Evolutionary conservation across 2,888 invertebrate genomes (phyloP).

Genomic region (Hoplodrina ambigua): DNA sequence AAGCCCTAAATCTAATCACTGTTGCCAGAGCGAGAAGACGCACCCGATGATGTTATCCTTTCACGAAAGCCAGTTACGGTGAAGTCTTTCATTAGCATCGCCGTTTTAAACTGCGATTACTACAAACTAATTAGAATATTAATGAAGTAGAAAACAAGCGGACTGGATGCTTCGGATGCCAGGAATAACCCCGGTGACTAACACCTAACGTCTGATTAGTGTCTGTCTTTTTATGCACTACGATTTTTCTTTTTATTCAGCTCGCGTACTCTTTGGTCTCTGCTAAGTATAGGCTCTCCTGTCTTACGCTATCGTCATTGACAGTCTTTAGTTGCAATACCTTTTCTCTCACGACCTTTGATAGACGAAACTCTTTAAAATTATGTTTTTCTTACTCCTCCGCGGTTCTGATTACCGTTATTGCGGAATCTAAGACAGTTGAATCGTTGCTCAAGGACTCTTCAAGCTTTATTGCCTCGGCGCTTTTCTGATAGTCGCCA

Average conservation of each 20-base stretch:
- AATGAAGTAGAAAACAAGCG: conserved; percentile 59
- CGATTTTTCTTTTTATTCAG: conserved; percentile 54
- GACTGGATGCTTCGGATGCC: conserved; percentile 58
- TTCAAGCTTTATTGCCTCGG: too few species aligned
- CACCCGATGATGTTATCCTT: conserved; percentile 40
- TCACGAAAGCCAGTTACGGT: conserved; percentile 58
- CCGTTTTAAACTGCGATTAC: conserved; percentile 62
- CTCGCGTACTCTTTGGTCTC: conserved; percentile 35
- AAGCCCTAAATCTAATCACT: conserved; percentile 27
- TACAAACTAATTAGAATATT: conserved; percentile 66
- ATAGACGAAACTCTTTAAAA: too few species aligned
- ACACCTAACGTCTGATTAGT: conserved; percentile 56
- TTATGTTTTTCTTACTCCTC: not conserved
- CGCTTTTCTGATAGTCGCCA: too few species aligned
- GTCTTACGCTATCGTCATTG: conserved; percentile 12
- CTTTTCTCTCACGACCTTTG: conserved; percentile 5
- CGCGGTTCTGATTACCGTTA: too few species aligned
- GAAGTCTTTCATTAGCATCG: conserved; percentile 53
- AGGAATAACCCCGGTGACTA: conserved; percentile 63
- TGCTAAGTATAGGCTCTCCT: conserved; percentile 30
- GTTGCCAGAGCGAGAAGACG: conserved; percentile 35
- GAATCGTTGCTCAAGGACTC: too few species aligned
- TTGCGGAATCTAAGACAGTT: too few species aligned
- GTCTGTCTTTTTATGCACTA: conserved; percentile 58
- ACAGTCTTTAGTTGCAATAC: not conserved